Evolutionary conservation across 1,140 invertebrate genomes (phyloP), one percentile per base, ranked within the genome.

Genomic region (Bombus haemorrhoidalis): DNA sequence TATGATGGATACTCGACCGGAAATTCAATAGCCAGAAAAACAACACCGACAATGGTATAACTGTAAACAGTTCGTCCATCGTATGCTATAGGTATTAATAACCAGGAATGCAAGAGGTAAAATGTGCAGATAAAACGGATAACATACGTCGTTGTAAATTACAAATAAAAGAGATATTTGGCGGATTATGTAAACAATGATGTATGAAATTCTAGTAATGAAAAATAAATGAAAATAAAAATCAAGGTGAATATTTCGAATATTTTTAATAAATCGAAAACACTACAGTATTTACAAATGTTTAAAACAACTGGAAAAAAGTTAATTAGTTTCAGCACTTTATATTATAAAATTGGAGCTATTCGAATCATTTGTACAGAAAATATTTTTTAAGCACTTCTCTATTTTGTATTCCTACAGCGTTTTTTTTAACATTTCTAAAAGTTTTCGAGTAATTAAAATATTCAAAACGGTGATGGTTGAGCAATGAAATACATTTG

Each of bases 1-100:
- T n/a, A 78, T 64, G 59, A 64, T 78, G 76, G 59, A 64, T 78
- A 78, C 59, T 22, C 57, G 59, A 25, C 57, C 53, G 75, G 75
- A 77, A 77, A 77, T 62, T 77, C 75, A 78, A 64, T 78, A 41
- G 76, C 13, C 57, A 39, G 76, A 78, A 41, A 78, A 78, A 64
- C 59, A 78, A 78, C 76, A 39, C 32, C 18, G 76, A 64, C 57
- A 41, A 62, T 77, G 8, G 22, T 62, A 41, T 77, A 62, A 41
- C 34, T 13, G 57, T 59, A 57, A 77, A 62, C 53, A 43, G 57
- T 76, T 39, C 22, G 37, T 77, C 13, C 15, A n/a, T 9, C 25
- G 25, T 18, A 28, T 41, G 0, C 57, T 37, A 4, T 13, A 62
- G 10, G 2, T 15, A 59, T 64, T 62, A 78, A 62, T 39, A 41